phyloP scores from a whole-genome alignment of 2,888 invertebrate genomes.

The Nomada ferruginata region DNA sequence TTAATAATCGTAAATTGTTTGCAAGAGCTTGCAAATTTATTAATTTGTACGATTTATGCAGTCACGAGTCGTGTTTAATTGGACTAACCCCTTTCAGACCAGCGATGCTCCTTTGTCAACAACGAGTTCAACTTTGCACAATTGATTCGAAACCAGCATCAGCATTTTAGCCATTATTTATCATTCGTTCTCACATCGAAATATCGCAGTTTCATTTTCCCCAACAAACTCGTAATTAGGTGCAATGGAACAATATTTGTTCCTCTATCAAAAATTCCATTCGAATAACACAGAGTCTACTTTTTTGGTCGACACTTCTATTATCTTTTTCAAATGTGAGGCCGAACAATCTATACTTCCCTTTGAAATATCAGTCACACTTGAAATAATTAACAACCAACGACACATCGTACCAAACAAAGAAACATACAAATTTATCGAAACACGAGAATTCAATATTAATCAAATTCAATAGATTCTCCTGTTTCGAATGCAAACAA shows the following conservation, averaged over 20 bases:
- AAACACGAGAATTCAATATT: not conserved
- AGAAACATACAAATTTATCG: too few species aligned
- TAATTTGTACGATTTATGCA: not conserved
- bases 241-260: not conserved
- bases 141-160: slow-evolving; percentile 26
- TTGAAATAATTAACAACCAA: too few species aligned
- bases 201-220: not conserved
- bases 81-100: slow-evolving; percentile 1
- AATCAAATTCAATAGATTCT: not conserved
- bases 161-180: slow-evolving; percentile 6
- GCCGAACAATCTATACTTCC: not conserved
- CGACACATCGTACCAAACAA: too few species aligned
- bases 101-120: not conserved
- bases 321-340: slow-evolving; percentile 7
- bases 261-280: too few species aligned
- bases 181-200: slow-evolving; percentile 21
- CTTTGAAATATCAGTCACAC: too few species aligned
- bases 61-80: not conserved
- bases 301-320: not conserved
- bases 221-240: not conserved
- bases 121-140: not conserved
- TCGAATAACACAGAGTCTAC: not conserved
- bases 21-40: too few species aligned
- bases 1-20: too few species aligned
- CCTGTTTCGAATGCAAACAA: not conserved